Conservation (phyloP, 2,113 vertebrate genomes). For the Ailuropoda melanoleuca region DNA sequence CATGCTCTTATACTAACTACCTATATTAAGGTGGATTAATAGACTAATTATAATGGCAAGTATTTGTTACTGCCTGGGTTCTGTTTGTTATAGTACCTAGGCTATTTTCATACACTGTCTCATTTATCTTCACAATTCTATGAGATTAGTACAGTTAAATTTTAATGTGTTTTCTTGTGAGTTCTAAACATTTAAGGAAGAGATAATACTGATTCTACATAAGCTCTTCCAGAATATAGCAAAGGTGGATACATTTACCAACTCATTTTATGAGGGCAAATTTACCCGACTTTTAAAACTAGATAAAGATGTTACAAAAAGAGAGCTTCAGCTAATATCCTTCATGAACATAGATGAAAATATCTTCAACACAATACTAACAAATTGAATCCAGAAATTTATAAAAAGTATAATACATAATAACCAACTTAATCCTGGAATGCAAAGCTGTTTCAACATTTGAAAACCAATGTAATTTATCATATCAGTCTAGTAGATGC, state of each 20-base stretch:
- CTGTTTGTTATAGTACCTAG: background rate
- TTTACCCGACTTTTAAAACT: background rate
- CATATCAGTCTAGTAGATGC: background rate
- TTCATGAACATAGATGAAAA: background rate
- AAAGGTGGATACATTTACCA: background rate
- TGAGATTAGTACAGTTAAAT: background rate
- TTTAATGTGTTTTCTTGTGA: background rate
- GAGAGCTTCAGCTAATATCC: background rate
- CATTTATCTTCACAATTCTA: background rate
- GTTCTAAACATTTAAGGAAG: slow-evolving; percentile 14
- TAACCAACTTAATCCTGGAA: background rate
- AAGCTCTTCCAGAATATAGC: background rate
- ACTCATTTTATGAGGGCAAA: background rate
- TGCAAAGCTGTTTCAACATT: background rate
- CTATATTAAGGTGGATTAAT: background rate
- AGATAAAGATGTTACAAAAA: background rate
- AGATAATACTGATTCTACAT: background rate
- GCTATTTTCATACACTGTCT: background rate
- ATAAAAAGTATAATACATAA: background rate
- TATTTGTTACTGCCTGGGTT: background rate
- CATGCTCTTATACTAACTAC: background rate
- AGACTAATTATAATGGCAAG: background rate
- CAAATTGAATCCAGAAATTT: background rate
- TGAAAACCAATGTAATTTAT: background rate
- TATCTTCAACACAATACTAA: background rate